phyloP scores from a whole-genome alignment of 2,888 invertebrate species.

The Coenonympha arcania region DNA sequence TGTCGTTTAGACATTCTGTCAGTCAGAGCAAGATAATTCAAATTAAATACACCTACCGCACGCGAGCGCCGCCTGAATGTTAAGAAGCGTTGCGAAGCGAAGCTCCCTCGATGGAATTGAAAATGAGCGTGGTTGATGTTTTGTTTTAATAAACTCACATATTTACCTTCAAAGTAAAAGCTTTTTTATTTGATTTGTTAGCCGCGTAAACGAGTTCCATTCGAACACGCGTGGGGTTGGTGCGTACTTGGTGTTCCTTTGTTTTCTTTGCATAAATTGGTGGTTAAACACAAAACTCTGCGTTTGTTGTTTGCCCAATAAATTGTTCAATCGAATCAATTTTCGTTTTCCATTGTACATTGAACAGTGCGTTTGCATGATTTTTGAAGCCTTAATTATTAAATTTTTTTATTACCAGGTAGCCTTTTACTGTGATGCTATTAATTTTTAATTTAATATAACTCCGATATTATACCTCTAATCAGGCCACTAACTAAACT shows the following conservation, averaged over 20 bases:
- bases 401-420: too few species aligned
- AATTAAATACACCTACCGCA: conserved; percentile 69
- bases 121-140: conserved; percentile 60
- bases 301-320: neutral
- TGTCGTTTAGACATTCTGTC: conserved; percentile 63
- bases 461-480: neutral
- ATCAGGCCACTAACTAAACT: neutral
- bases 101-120: conserved; percentile 54
- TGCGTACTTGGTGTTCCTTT: conserved; percentile 29
- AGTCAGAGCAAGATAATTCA: conserved; percentile 66
- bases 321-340: too few species aligned
- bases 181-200: conserved; percentile 59
- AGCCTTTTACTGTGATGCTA: too few species aligned
- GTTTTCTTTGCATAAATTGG: conserved; percentile 6
- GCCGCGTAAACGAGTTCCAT: conserved; percentile 37
- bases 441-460: too few species aligned
- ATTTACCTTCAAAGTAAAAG: conserved; percentile 58
- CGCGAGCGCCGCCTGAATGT: conserved; percentile 52
- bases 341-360: too few species aligned
- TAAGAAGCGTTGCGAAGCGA: conserved; percentile 52
- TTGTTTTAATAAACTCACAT: conserved; percentile 67
- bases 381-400: too few species aligned
- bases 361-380: too few species aligned
- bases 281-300: neutral
- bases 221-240: conserved; percentile 33